Base-by-base conservation (phyloP, 1,140 invertebrate species). In the Drosophila tristis region DNA sequence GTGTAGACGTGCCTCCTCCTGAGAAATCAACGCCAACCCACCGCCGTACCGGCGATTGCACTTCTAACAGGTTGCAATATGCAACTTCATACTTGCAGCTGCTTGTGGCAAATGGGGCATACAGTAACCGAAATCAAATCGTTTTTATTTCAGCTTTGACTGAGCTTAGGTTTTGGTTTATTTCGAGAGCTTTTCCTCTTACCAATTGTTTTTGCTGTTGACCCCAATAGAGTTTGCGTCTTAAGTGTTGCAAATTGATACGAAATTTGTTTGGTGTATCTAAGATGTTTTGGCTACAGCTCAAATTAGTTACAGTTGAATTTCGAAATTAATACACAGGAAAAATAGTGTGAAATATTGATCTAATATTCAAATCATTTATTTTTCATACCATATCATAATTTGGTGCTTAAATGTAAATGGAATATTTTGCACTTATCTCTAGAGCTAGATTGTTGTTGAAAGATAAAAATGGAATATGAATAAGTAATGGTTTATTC, bases 1-100 rank as follows among this genome's bases (percentile, higher is more conserved):
- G 63, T 50, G 58, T 49, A 48, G 78, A 53, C 66, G 50, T 66
- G 58, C 51, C 51, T 58, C 73, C 54, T 50, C 58, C 31, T 53
- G 53, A 51, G 53, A 58, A 48, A 50, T 58, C 51, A 45, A 5
- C 48, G 47, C 58, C 64, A 51, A 47, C 55, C 45, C 48, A 57
- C 20, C 58, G 60, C 44, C 45, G 44, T 53, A 44, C 44, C 47
- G 60, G 67, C 58, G 43, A 71, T 71, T 71, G 53, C 67, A 58
- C 71, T 75, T 65, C 56, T 77, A 80, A 75, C 80, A 80, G 65
- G 61, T 86, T 81, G 70, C 64, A 50, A 23, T 43, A 49, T 70
- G 51, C 64, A 68, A 70, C 64, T 57, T 53, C 44, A 67, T 25
- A 44, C 23, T 31, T 42, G 31, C 23, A 53, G 59, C 45, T 42